A percentile compares a stretch with the other conserved stretches of the same genome.
These are phyloP conservation scores for Tenualosa thibaudeaui DNA, from an alignment of 2,797 vertebrate genomes.

Conservation along the genomic window DNA sequence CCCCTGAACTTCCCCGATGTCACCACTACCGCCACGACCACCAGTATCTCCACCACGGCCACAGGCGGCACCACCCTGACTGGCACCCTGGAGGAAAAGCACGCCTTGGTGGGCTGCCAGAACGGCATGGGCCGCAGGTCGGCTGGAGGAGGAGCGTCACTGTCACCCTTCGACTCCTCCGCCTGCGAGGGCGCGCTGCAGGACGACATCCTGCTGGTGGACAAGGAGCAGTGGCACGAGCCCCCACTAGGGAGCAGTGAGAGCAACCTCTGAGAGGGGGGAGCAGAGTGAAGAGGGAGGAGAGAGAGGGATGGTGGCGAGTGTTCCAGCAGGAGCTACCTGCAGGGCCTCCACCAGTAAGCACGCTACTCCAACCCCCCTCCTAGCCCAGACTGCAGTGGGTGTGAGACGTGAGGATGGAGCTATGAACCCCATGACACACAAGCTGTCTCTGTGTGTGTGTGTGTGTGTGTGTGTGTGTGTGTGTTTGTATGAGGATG, in stretches of 20 bases:
- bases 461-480: slow-evolving; percentile 18
- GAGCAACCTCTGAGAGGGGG: slow-evolving; percentile 73
- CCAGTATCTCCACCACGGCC: slow-evolving; percentile 49
- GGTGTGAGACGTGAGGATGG: background rate
- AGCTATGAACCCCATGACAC: background rate
- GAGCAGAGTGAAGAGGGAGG: slow-evolving; percentile 51
- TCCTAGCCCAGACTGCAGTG: background rate
- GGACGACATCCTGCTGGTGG: slow-evolving; percentile 66
- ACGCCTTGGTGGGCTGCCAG: slow-evolving; percentile 72
- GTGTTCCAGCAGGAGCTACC: background rate
- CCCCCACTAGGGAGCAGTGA: slow-evolving; percentile 65
- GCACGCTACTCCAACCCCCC: background rate
- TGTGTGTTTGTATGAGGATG: slow-evolving; percentile 13
- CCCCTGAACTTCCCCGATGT: slow-evolving; percentile 62
- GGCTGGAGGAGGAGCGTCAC: slow-evolving; percentile 45
- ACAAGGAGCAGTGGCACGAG: slow-evolving; percentile 66
- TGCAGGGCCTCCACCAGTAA: background rate
- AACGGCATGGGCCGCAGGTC: slow-evolving; percentile 60
- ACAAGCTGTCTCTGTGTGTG: background rate
- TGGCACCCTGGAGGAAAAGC: slow-evolving; percentile 73
- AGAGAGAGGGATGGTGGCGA: slow-evolving; percentile 39
- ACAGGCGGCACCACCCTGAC: slow-evolving; percentile 54
- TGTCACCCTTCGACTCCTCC: slow-evolving; percentile 52
- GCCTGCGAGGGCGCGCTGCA: slow-evolving; percentile 53
- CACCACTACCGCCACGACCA: slow-evolving; percentile 39